Percentiles rank a stretch among this genome's conserved stretches.
phyloP scores from a whole-genome alignment of 2,888 invertebrate species.

The Bombylius discolor region DNA sequence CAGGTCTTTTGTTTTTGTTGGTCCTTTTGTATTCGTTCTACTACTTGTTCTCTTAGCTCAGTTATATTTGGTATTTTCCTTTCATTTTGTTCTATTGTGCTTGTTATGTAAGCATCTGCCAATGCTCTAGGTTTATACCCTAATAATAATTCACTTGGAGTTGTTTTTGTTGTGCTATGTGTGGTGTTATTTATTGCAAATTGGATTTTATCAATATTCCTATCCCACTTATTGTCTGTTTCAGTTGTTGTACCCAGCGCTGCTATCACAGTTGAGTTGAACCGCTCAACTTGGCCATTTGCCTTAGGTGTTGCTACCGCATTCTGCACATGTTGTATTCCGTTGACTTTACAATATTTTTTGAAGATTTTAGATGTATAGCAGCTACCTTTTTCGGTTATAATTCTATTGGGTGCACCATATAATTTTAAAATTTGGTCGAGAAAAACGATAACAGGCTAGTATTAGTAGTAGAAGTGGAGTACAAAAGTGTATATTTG shows the following conservation, averaged over 20 bases:
- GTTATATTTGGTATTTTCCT: background rate
- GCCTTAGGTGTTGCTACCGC: constrained; percentile 21
- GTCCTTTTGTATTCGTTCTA: constrained; percentile 2
- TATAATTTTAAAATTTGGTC: constrained; percentile 21
- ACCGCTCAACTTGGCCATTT: constrained; percentile 20
- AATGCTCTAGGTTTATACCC: constrained; percentile 8
- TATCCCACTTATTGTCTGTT: constrained; percentile 16
- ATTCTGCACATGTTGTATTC: constrained; percentile 16
- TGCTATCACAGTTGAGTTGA: constrained; percentile 16
- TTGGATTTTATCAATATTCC: constrained; percentile 14
- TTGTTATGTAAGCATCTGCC: background rate
- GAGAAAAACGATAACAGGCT: constrained; percentile 19
- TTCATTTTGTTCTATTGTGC: constrained; percentile 2
- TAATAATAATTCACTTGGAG: constrained; percentile 13
- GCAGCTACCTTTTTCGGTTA: constrained; percentile 28
- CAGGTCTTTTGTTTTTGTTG: constrained; percentile 7
- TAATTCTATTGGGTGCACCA: constrained; percentile 23
- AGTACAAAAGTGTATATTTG: constrained; percentile 24
- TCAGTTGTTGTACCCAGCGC: constrained; percentile 14
- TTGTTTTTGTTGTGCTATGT: constrained; percentile 14
- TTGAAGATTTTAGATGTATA: constrained; percentile 27
- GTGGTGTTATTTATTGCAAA: constrained; percentile 17
- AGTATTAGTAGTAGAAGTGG: constrained; percentile 22
- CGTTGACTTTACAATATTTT: constrained; percentile 18
- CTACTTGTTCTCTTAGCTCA: background rate